Base-by-base conservation (phyloP, 2,797 vertebrate genomes). In the Centroberyx gerrardi region DNA sequence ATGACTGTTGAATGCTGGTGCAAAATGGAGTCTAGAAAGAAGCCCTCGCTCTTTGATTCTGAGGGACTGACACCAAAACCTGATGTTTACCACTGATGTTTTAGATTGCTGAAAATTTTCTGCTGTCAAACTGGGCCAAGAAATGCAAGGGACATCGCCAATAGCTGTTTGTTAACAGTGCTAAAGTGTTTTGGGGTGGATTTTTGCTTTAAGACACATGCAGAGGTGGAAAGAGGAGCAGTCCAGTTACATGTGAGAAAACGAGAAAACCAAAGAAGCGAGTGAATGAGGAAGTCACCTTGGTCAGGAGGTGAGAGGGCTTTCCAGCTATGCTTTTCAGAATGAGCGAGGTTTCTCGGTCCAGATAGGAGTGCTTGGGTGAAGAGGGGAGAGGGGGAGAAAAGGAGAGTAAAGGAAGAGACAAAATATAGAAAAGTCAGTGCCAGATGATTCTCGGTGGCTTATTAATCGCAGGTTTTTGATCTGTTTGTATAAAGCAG, bases 291-390 rank as follows among this genome's bases (percentile, higher is more conserved):
- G 90, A 88, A 77, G 86, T 99, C 97, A 99, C 98, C 98, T 99
- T 98, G 96, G 98, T 99, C 97, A 99, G 97, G 95, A 99, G 97
- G 94, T 99, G 98, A 96, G 97, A 97, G 94, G 98, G 98, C 83
- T 99, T 99, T 94, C 98, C 98, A 95, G 98, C 98, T 97, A 99
- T 99, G 96, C 97, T 99, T 98, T 98, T 97, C 97, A 99, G 95
- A 97, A 99, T 98, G 83, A 99, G 97, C 93, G 97, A 99, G 92
- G 98, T 99, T 97, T 99, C 98, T 97, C 96, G 96, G 96, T 99
- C 98, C 98, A 99, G 96, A 97, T 99, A 99, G 93, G 97, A 98
- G 95, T 99, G 98, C 98, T 99, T 97, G 81, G 95, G 94, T 93
- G 95, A 91, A 87, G 68, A 95, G 80, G 94, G 44, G 54, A 74